These are phyloP conservation scores for Virgularia gustaviana DNA, from an alignment of 92 coral and sea anemone genomes.

Conservation along the genomic window DNA sequence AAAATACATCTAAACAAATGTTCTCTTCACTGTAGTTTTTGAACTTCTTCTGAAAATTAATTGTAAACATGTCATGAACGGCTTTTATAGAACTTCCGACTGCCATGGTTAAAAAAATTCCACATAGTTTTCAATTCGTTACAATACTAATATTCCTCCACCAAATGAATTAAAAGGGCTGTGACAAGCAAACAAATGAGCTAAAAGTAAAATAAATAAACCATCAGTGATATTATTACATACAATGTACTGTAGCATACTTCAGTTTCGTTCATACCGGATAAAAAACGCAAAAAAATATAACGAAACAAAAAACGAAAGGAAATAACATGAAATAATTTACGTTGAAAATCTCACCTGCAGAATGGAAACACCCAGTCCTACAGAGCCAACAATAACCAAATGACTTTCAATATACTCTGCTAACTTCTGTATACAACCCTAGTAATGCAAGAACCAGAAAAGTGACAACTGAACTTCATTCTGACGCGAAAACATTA, in stretches of 20 bases:
- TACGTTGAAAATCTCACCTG: constrained; percentile 62
- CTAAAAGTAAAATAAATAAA: neutral
- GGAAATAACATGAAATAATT: neutral
- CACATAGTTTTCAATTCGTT: too few relatives aligned
- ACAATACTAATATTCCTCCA: constrained; percentile 36
- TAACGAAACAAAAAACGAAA: neutral
- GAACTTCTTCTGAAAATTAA: too few relatives aligned
- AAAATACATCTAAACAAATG: too few relatives aligned
- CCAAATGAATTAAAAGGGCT: constrained; percentile 26
- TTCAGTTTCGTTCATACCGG: too few relatives aligned
- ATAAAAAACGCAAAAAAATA: neutral
- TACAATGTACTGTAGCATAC: neutral
- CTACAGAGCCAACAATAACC: constrained; percentile 62
- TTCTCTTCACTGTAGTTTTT: neutral
- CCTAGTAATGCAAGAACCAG: too few relatives aligned
- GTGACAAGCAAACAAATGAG: constrained; percentile 17
- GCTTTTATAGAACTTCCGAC: too few relatives aligned
- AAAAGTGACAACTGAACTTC: neutral
- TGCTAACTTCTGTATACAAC: constrained; percentile 67
- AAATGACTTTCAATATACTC: constrained; percentile 63
- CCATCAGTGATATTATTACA: too few relatives aligned
- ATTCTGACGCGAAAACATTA: neutral
- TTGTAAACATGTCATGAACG: too few relatives aligned
- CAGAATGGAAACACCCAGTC: constrained; percentile 62
- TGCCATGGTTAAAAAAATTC: too few relatives aligned